Evolutionary conservation across 2,888 invertebrate species (phyloP).

Genomic region (Sinopyrophorus schimmeli): DNA sequence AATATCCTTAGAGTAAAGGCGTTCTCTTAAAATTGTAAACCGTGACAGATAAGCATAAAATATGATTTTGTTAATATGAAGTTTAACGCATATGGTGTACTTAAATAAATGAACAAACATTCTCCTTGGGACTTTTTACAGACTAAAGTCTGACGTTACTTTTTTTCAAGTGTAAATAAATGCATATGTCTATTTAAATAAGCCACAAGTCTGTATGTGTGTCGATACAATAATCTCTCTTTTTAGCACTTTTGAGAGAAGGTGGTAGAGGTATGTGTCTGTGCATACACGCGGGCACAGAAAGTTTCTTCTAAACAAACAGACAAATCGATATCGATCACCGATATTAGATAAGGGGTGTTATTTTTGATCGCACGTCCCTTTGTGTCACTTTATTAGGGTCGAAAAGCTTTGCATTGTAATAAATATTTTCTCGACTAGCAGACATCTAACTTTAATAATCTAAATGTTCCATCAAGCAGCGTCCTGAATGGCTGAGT

Average conservation of each 20-base stretch:
- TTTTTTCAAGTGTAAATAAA: slow-evolving; percentile 6
- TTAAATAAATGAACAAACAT: too few relatives aligned
- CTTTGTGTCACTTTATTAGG: too few relatives aligned
- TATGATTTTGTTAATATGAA: too few relatives aligned
- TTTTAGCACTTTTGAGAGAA: slow-evolving; percentile 8
- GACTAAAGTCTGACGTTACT: not conserved
- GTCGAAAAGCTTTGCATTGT: not conserved
- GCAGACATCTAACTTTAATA: not conserved
- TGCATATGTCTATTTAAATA: slow-evolving; percentile 6
- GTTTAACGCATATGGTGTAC: too few relatives aligned
- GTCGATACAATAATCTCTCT: slow-evolving; percentile 5
- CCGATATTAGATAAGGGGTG: not conserved
- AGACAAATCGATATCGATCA: slow-evolving; percentile 1
- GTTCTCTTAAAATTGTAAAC: too few relatives aligned
- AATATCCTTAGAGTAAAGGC: too few relatives aligned
- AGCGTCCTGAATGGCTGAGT: not conserved
- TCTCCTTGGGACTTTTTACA: too few relatives aligned
- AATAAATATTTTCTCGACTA: not conserved
- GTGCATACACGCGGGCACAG: too few relatives aligned
- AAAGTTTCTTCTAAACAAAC: slow-evolving; percentile 2
- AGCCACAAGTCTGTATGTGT: not conserved
- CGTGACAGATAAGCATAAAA: too few relatives aligned
- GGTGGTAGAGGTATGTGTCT: too few relatives aligned
- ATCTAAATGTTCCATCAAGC: not conserved
- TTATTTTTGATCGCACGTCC: too few relatives aligned